A percentile compares a stretch with the other conserved stretches of the same genome.
Evolutionary conservation across 2,797 vertebrate species (phyloP).

Genomic region (Agapornis canus): DNA sequence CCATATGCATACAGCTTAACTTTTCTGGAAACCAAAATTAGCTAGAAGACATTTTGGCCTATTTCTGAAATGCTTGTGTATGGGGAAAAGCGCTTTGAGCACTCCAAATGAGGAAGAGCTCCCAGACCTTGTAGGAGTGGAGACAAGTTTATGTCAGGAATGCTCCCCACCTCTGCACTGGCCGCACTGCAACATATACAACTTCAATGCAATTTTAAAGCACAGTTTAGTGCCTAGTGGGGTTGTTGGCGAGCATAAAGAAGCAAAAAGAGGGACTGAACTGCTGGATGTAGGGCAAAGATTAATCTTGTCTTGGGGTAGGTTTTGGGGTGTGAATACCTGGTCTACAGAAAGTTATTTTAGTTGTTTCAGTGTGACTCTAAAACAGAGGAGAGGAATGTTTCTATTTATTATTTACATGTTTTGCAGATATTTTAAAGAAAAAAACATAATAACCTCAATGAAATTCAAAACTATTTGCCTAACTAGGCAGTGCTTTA

Average conservation of each 20-base stretch:
- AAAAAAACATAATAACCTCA: neutral
- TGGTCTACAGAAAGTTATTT: neutral
- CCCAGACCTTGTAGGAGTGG: neutral
- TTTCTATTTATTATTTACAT: neutral
- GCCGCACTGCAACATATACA: neutral
- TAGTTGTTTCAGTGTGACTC: neutral
- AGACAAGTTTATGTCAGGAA: neutral
- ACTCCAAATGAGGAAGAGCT: neutral
- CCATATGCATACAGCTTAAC: conserved; percentile 47
- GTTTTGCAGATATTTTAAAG: neutral
- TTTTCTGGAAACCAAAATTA: conserved; percentile 66
- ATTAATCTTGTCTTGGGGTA: neutral
- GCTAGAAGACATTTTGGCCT: conserved; percentile 44
- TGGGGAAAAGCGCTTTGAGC: neutral
- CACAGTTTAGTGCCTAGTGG: neutral
- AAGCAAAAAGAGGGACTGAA: neutral
- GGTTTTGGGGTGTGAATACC: neutral
- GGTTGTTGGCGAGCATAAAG: neutral
- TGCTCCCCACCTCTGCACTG: neutral
- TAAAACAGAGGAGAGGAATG: neutral
- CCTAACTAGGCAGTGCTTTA: neutral
- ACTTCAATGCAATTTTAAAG: neutral
- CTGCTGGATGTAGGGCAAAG: neutral
- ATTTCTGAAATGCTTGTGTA: conserved; percentile 15
- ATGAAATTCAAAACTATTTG: neutral